These are phyloP conservation scores for Brachyopa scutellaris DNA, from an alignment of 2,888 invertebrate genomes.

Conservation along the genomic window DNA sequence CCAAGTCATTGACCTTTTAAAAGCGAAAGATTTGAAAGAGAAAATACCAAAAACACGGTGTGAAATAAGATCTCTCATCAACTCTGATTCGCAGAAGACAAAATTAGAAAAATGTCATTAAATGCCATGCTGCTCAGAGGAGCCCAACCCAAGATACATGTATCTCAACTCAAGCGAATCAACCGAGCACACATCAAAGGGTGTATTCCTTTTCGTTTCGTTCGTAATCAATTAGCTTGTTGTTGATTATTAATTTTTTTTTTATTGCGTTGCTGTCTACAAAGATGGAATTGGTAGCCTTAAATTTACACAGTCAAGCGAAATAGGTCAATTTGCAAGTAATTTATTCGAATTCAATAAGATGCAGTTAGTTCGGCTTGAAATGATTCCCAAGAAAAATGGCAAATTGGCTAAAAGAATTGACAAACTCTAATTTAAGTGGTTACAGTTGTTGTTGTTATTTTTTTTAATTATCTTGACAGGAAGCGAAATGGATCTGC, in stretches of 20 bases:
- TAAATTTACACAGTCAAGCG: slow-evolving; percentile 39
- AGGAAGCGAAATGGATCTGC: too few species aligned
- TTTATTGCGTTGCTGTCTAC: not conserved
- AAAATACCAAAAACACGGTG: too few species aligned
- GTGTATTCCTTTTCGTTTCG: slow-evolving; percentile 16
- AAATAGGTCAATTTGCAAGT: slow-evolving; percentile 46
- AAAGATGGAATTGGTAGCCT: slow-evolving; percentile 36
- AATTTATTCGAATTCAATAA: slow-evolving; percentile 27
- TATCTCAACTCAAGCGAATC: too few species aligned
- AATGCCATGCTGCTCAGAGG: too few species aligned
- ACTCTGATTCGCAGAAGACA: not conserved
- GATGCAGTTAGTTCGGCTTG: too few species aligned
- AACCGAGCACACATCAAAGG: not conserved
- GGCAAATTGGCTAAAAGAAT: too few species aligned
- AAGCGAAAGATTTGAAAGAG: not conserved
- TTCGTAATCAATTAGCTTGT: slow-evolving; percentile 38
- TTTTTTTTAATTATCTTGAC: too few species aligned
- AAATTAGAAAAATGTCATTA: not conserved
- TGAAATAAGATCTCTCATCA: too few species aligned
- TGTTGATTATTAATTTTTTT: slow-evolving; percentile 16
- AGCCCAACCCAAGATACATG: too few species aligned
- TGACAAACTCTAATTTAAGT: too few species aligned
- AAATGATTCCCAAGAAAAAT: too few species aligned
- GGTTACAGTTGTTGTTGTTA: too few species aligned
- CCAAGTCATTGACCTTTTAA: slow-evolving; percentile 7